Percentiles rank a stretch among this genome's conserved stretches.
Evolutionary conservation across 1,140 invertebrate genomes (phyloP).

Genomic region (Drosophila orosa): DNA sequence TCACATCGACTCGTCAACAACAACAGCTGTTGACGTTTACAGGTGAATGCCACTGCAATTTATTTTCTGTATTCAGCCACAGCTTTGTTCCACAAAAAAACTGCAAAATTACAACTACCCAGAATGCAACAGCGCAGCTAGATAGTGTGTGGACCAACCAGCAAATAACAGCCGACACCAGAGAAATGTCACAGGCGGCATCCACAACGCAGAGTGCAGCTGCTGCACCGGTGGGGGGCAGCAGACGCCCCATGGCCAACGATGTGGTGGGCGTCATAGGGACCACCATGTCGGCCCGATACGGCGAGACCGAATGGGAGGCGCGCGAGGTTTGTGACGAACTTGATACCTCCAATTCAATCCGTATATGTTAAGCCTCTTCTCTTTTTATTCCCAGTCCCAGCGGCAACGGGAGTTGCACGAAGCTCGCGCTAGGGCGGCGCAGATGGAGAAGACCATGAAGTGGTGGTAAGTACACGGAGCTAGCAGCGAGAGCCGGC

Average conservation of each 20-base stretch:
- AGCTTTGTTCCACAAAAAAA: constrained; percentile 17
- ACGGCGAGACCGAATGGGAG: constrained; percentile 88
- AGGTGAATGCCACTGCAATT: constrained; percentile 24
- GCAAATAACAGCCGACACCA: constrained; percentile 5
- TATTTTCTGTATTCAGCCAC: constrained; percentile 32
- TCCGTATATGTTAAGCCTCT: background rate
- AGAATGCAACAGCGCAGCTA: constrained; percentile 46
- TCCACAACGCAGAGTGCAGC: constrained; percentile 61
- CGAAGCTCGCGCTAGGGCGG: constrained; percentile 94
- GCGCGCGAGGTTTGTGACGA: constrained; percentile 86
- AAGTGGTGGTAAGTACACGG: constrained; percentile 91
- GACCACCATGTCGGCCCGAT: constrained; percentile 76
- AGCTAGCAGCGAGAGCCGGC: too few species aligned
- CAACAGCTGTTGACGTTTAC: constrained; percentile 15
- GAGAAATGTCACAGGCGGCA: constrained; percentile 66
- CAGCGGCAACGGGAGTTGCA: constrained; percentile 92
- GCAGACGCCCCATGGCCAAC: constrained; percentile 50
- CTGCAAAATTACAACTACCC: background rate
- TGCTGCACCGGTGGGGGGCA: constrained; percentile 42
- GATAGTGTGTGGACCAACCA: constrained; percentile 1
- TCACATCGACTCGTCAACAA: constrained; percentile 17
- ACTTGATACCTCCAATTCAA: background rate
- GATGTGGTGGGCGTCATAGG: constrained; percentile 60
- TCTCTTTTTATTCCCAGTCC: constrained; percentile 83
- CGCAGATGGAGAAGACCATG: constrained; percentile 99